Conservation (phyloP, 1,140 invertebrate genomes). For the Trinorchestia longiramus region DNA sequence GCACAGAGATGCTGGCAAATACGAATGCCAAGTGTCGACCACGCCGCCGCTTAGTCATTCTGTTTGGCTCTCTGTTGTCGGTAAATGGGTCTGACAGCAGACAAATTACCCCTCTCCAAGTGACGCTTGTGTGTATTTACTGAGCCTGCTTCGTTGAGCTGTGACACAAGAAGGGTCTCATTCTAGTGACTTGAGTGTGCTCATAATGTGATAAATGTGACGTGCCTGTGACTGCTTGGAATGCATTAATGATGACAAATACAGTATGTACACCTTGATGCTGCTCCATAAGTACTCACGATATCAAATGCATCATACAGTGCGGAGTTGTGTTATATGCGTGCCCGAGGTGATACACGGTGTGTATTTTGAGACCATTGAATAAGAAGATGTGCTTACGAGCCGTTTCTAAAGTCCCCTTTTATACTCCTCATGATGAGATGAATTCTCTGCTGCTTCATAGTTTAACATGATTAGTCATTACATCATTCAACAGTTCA, state of each 20-base stretch:
- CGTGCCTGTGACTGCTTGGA: not conserved
- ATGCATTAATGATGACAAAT: not conserved
- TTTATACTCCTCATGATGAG: not conserved
- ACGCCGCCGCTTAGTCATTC: slow-evolving; percentile 85
- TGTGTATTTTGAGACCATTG: not conserved
- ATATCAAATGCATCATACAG: not conserved
- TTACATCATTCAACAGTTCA: too few relatives aligned
- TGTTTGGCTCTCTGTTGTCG: slow-evolving; percentile 82
- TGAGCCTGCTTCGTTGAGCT: not conserved
- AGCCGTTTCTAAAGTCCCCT: not conserved
- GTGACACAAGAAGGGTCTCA: not conserved
- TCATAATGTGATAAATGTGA: not conserved
- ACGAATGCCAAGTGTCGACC: slow-evolving; percentile 90
- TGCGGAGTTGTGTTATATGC: not conserved
- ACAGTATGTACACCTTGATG: not conserved
- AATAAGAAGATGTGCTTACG: too few relatives aligned
- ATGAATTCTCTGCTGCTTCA: not conserved
- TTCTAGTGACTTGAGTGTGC: not conserved
- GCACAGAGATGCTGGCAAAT: slow-evolving; percentile 84
- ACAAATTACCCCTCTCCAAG: slow-evolving; percentile 22
- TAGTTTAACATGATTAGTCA: too few relatives aligned
- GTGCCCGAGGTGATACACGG: not conserved
- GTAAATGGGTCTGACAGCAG: slow-evolving; percentile 74
- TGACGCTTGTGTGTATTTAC: not conserved
- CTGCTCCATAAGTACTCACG: not conserved